Base-by-base conservation (phyloP, 1,140 invertebrate species). In the Bombus superbus region DNA sequence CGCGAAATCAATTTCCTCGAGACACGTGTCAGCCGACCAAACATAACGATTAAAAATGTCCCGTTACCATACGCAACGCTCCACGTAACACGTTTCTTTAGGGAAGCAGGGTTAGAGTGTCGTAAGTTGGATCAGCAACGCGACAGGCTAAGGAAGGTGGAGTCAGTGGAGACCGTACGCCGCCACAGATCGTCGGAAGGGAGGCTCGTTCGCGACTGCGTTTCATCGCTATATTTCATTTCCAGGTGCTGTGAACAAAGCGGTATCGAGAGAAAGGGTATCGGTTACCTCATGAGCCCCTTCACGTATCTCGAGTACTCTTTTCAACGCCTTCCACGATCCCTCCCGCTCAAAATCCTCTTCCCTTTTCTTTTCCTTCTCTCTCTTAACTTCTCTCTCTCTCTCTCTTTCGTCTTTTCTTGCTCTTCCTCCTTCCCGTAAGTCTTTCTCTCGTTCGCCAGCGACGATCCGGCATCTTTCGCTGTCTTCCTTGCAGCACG, bases 221-320 rank as follows among this genome's bases (percentile, higher is more conserved):
- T 68, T 83, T 81, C 83, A 69, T 88, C 81, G 85, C 82, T 84
- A 90, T 92, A 92, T 90, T 92, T 92, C 91, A 91, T 90, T 90
- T 86, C 59, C 76, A 83, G 77, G n/a, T 53, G 47, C 47, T 35
- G 75, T 73, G 86, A 91, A 92, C 88, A 92, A 92, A 88, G 88
- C 80, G 75, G 62, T 71, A 72, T 85, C 73, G 88, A 80, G 73
- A 86, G 83, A 78, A 73, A 81, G 80, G 86, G 86, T 93, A 92
- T 93, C 92, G 90, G 85, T 93, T 93, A 92, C 92, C 90, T 86
- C 90, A 83, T 73, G 86, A 92, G 77, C 88, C 85, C 86, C 81
- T 89, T 90, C 85, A 44, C 62, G 77, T 83, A 90, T 53, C 81
- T 83, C 79, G 86, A 90, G 88, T 83, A 88, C 85, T 92, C 90